Evolutionary conservation across 1,140 invertebrate species (phyloP).

Genomic region (Phthorimaea operculella): DNA sequence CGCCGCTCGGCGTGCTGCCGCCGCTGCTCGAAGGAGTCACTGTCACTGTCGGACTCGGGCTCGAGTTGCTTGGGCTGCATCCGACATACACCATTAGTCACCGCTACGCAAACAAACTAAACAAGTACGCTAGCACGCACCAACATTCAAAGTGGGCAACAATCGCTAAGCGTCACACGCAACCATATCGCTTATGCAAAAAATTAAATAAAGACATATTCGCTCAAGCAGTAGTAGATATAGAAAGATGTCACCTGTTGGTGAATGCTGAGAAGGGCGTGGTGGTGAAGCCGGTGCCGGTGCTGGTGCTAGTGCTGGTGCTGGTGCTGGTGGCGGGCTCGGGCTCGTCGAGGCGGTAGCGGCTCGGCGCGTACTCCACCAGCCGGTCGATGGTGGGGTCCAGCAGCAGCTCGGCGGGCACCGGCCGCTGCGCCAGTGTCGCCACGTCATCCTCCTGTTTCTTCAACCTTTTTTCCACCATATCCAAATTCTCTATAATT

Average conservation of each 20-base stretch:
- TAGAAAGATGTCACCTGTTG: conserved; percentile 54
- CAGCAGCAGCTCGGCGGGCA: conserved; percentile 76
- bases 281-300: conserved; percentile 46
- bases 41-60: conserved; percentile 29
- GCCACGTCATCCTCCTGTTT: conserved; percentile 84
- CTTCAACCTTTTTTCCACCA: conserved; percentile 84
- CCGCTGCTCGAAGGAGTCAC: conserved; percentile 31
- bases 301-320: conserved; percentile 52
- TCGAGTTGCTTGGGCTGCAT: conserved; percentile 50
- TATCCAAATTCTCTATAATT: conserved; percentile 87
- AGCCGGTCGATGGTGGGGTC: conserved; percentile 82
- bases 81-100: conserved; percentile 50
- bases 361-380: conserved; percentile 79
- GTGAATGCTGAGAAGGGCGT: conserved; percentile 32
- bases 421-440: conserved; percentile 76
- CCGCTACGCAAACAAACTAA: conserved; percentile 20
- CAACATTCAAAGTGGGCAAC: conserved; percentile 14
- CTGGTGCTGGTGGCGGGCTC: conserved; percentile 54
- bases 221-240: conserved; percentile 26
- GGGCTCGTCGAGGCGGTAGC: conserved; percentile 63
- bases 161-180: conserved; percentile 20
- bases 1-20: conserved; percentile 16
- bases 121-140: conserved; percentile 12
- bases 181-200: conserved; percentile 16
- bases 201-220: conserved; percentile 11